A percentile compares a stretch with the other conserved stretches of the same genome.
phyloP scores from a whole-genome alignment of 2,888 invertebrate genomes.

The Diarsia rubi region DNA sequence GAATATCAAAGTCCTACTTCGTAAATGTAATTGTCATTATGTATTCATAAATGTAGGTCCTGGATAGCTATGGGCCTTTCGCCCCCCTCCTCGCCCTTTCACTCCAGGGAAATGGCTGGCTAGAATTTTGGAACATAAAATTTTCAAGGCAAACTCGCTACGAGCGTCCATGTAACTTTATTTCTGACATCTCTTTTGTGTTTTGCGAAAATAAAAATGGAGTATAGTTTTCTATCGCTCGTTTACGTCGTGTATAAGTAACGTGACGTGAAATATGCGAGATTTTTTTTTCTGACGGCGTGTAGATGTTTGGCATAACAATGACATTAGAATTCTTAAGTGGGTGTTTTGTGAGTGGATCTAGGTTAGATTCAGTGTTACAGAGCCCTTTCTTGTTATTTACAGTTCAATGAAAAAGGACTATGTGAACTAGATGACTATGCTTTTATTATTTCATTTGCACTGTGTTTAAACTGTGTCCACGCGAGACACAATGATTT shows the following conservation, averaged over 20 bases:
- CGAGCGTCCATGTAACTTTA: conserved; percentile 46
- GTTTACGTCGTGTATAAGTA: conserved; percentile 38
- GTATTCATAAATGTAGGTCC: conserved; percentile 70
- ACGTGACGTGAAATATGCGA: conserved; percentile 23
- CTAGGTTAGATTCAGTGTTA: background rate
- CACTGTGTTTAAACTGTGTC: background rate
- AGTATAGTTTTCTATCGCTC: conserved; percentile 38
- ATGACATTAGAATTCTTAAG: conserved; percentile 27
- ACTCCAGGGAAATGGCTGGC: conserved; percentile 57
- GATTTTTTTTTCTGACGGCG: conserved; percentile 3
- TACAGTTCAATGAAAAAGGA: background rate
- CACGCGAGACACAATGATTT: too few relatives aligned
- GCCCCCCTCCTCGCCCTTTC: background rate
- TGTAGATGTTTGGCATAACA: conserved; percentile 24
- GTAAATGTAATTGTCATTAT: conserved; percentile 69
- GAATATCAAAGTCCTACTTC: conserved; percentile 65
- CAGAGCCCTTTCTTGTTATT: background rate
- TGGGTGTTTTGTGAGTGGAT: conserved; percentile 14
- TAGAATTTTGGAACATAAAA: conserved; percentile 61
- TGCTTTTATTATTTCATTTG: background rate
- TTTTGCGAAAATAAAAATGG: conserved; percentile 49
- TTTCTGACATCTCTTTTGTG: conserved; percentile 52
- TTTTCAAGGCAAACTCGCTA: conserved; percentile 47
- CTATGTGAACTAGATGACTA: background rate
- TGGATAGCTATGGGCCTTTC: conserved; percentile 53